A percentile compares a stretch with the other conserved stretches of the same genome.
phyloP scores from a whole-genome alignment of 2,797 vertebrate species.

The Acomys russatus region DNA sequence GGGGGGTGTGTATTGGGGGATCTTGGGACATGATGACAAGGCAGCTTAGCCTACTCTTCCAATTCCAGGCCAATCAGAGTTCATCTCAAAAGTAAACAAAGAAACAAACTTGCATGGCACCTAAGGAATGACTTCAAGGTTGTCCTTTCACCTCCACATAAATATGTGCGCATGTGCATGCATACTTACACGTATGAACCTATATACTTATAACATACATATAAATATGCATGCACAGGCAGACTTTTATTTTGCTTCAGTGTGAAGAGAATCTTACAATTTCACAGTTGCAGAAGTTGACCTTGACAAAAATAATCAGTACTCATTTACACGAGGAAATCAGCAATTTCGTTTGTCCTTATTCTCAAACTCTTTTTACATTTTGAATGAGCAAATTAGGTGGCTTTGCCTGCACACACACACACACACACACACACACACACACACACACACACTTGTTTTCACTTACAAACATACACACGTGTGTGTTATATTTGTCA shows the following conservation, averaged over 20 bases:
- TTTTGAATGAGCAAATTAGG: conserved; percentile 2
- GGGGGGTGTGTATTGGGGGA: neutral
- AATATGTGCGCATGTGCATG: neutral
- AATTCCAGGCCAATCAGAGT: neutral
- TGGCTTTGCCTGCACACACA: neutral
- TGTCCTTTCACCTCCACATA: neutral
- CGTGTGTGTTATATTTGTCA: neutral
- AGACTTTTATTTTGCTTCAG: neutral
- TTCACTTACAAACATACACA: neutral
- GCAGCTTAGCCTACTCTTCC: neutral
- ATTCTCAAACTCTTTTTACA: conserved; percentile 26
- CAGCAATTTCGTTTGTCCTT: neutral
- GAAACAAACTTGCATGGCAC: neutral
- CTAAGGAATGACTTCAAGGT: no score
- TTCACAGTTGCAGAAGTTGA: neutral
- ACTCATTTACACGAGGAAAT: conserved; percentile 39
- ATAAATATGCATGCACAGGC: neutral
- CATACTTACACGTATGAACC: neutral
- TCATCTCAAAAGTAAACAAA: neutral
- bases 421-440: no score
- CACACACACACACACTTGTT: no score
- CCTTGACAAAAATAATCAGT: neutral
- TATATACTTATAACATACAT: neutral
- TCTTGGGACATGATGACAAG: neutral
- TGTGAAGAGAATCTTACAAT: neutral